These are phyloP conservation scores for Scaptomyza tumidula DNA, from an alignment of 2,888 invertebrate species.

Conservation along the genomic window DNA sequence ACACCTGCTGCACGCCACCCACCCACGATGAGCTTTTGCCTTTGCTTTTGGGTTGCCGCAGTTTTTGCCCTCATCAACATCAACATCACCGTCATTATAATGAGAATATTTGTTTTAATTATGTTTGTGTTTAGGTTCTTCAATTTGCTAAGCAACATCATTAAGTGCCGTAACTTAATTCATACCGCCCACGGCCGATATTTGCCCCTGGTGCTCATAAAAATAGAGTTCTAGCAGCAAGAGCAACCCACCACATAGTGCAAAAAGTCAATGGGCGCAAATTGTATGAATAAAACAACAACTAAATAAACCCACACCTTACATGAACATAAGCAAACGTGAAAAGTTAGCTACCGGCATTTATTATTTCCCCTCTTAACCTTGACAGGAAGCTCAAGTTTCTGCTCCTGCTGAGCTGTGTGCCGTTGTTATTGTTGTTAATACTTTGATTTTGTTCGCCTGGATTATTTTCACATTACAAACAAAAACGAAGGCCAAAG, in stretches of 20 bases:
- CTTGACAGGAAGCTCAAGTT: slow-evolving; percentile 52
- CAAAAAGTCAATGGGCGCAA: slow-evolving; percentile 25
- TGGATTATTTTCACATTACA: slow-evolving; percentile 77
- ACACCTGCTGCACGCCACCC: slow-evolving; percentile 61
- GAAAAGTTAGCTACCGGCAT: slow-evolving; percentile 20
- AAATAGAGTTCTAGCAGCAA: slow-evolving; percentile 67
- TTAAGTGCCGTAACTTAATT: slow-evolving; percentile 75
- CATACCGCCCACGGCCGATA: slow-evolving; percentile 24
- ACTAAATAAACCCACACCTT: too few relatives aligned
- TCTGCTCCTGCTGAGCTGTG: slow-evolving; percentile 22
- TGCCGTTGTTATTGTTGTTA: slow-evolving; percentile 47
- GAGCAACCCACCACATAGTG: slow-evolving; percentile 31
- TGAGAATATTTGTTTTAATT: slow-evolving; percentile 81
- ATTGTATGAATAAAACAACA: slow-evolving; percentile 66
- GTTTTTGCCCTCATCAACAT: slow-evolving; percentile 24
- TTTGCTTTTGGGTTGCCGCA: slow-evolving; percentile 14
- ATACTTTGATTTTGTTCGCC: slow-evolving; percentile 72
- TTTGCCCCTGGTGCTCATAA: slow-evolving; percentile 50
- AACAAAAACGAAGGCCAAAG: slow-evolving; percentile 55
- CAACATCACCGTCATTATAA: slow-evolving; percentile 69
- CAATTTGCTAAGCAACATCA: slow-evolving; percentile 81
- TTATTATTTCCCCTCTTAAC: slow-evolving; percentile 6
- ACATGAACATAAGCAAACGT: slow-evolving; percentile 23
- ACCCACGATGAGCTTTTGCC: slow-evolving; percentile 21
- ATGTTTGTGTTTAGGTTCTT: slow-evolving; percentile 80